phyloP scores from a whole-genome alignment of 2,888 invertebrate species.

The Gymnoscelis rufifasciata region DNA sequence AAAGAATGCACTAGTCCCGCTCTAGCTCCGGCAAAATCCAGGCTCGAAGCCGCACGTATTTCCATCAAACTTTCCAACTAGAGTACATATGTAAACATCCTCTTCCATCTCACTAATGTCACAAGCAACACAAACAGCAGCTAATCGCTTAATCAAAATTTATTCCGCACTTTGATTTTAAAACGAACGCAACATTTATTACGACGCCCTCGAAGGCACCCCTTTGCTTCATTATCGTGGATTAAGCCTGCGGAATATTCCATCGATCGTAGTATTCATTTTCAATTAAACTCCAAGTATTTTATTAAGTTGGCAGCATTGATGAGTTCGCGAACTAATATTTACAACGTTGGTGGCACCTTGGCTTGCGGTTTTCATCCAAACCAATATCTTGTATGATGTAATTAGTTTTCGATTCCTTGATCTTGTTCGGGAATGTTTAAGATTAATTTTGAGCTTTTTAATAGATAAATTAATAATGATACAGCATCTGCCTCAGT shows the following conservation, averaged over 20 bases:
- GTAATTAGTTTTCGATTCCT: conserved; percentile 28
- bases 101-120: conserved; percentile 45
- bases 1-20: too few species aligned
- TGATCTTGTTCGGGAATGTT: conserved; percentile 18
- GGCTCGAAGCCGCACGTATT: too few species aligned
- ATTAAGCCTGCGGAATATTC: conserved; percentile 78
- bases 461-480: not conserved
- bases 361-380: conserved; percentile 43
- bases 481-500: too few species aligned
- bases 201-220: conserved; percentile 69
- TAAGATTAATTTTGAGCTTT: not conserved
- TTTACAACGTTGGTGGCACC: conserved; percentile 72
- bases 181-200: conserved; percentile 79
- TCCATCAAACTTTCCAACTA: not conserved
- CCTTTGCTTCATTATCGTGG: conserved; percentile 79
- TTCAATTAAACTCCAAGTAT: conserved; percentile 79
- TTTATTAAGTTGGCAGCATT: conserved; percentile 78
- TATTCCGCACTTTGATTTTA: conserved; percentile 80
- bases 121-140: conserved; percentile 70
- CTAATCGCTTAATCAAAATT: conserved; percentile 80
- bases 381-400: conserved; percentile 24
- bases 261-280: conserved; percentile 79
- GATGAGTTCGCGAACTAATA: conserved; percentile 79
- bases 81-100: not conserved
- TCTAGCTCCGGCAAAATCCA: too few species aligned